Evolutionary conservation across 2,888 invertebrate species (phyloP), one percentile per base, ranked within the genome.

Genomic region (Drosophila borborema): DNA sequence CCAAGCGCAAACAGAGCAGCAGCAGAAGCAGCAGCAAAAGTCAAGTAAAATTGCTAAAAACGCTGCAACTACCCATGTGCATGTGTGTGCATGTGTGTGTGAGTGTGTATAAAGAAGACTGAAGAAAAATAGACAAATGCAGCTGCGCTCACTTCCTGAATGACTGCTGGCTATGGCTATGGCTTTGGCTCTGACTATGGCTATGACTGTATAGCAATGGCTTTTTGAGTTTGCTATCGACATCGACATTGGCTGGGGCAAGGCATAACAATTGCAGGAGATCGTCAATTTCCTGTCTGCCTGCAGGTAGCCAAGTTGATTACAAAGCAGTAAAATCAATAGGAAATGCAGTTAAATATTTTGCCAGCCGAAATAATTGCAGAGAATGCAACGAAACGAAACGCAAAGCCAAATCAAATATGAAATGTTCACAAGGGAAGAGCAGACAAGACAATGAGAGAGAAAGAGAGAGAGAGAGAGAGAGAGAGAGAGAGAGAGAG

Each of bases 281-380:
- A 85, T 85, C 90, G 86, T 80, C 85, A 85, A 85, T 85, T 86
- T 85, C 85, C 85, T 88, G 88, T 56, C 64, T 60, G 80, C 80
- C 80, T 76, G 82, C 82, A 80, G 82, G 72, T 80, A 72, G 70
- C 65, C 86, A 80, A 85, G 68, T 84, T 85, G 85, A 89, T 89
- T 89, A 75, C 85, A 87, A 86, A 87, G 85, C 82, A 84, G 72
- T 74, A 88, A 86, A 85, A 88, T 82, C 85, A 85, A 90, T 85
- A 85, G 90, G 90, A 85, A 85, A 88, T 88, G 90, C 85, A 90
- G 85, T 88, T 85, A 85, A 90, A 90, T 90, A 90, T 85, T 88
- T 90, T 88, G 78, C 89, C 73, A 85, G 81, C 72, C 72, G 68
- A 89, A 84, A 88, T 84, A 84, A 84, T 84, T 88, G 88, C 82